Base-by-base conservation (phyloP, 2,797 vertebrate species). In the Pteronotus mesoamericanus region DNA sequence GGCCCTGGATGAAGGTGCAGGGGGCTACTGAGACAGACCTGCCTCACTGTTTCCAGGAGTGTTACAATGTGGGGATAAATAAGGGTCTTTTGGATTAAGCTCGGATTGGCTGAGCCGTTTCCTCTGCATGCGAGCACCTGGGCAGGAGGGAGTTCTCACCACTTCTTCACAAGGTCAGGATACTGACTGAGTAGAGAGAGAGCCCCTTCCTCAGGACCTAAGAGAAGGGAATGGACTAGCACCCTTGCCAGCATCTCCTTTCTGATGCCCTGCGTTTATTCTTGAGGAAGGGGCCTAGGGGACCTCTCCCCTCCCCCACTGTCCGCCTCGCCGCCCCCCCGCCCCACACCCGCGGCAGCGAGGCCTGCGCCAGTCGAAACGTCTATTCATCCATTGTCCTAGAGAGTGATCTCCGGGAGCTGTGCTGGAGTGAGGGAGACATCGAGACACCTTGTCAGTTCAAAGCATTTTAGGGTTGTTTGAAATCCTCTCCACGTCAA, bases 401-500 rank as follows among this genome's bases (percentile, higher is more conserved):
- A 61, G n/a, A 71, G 86, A 98, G 96, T 95, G 98, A 97, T 97
- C 97, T 96, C 92, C 42, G 96, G 96, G 86, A 98, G 97, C 97
- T 96, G 97, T 93, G 94, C 88, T 42, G 97, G 95, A 98, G 97
- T 94, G 98, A 98, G 98, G 98, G 98, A 98, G 98, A 97, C 98
- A 98, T 94, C 97, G 97, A 98, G 98, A 98, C 98, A 98, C 97
- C 97, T 98, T 98, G 98, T 98, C 98, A 98, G 98, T 98, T 98
- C 98, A 98, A 98, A 99, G 98, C 98, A 94, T 98, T 98, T 98
- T 96, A 97, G 97, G 97, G 97, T 97, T 98, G 98, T 98, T 98
- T 98, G 98, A 98, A 99, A 99, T 98, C 98, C 98, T 98, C 98
- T 98, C 97, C 98, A 96, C 98, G 97, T 98, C 98, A 98, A 95